Evolutionary conservation across 1,140 invertebrate species (phyloP), one percentile per base, ranked within the genome.

Genomic region (Trichomalopsis sarcophagae): DNA sequence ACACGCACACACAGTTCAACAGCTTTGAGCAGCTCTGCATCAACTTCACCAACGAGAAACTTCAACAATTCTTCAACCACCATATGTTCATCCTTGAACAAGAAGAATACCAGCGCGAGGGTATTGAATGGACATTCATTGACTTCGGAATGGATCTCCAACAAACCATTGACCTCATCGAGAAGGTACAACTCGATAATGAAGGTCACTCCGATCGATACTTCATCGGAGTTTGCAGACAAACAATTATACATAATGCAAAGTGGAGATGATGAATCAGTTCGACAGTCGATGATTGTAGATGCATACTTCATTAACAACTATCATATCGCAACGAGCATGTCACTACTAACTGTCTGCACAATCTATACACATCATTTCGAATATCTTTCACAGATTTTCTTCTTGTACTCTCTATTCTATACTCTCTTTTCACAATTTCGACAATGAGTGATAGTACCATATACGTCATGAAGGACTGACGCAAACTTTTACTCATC

Each of bases 81-180:
- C 95, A 96, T 93, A 96, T 96, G 95, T 96, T 96, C 91, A 95
- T 96, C 75, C 94, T 96, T 89, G 95, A 96, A 90, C 95, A 96
- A 92, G 95, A 95, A 91, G 96, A 96, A 87, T 96, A 96, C 93
- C 95, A 95, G 88, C 94, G 94, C 84, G 95, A 96, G 90, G 94
- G 94, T 81, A 96, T 96, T 92, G 94, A 95, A 73, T 96, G 96
- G 96, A 94, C 94, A 84, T 96, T 96, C 92, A 96, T 96, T 93
- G 96, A 96, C 92, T 96, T 96, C 91, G 96, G 96, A 91, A 95
- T 96, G 95, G 96, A 96, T 89, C 94, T 96, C 86, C 95, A 96
- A 91, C 94, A 95, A 89, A 96, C 95, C 89, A 96, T 96, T 93
- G 96, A 96, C 88, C 93, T 96, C 66, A 95, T 96, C 90, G 96